Base-by-base conservation (phyloP, 1,140 invertebrate genomes). In the Drosophila nannoptera region DNA sequence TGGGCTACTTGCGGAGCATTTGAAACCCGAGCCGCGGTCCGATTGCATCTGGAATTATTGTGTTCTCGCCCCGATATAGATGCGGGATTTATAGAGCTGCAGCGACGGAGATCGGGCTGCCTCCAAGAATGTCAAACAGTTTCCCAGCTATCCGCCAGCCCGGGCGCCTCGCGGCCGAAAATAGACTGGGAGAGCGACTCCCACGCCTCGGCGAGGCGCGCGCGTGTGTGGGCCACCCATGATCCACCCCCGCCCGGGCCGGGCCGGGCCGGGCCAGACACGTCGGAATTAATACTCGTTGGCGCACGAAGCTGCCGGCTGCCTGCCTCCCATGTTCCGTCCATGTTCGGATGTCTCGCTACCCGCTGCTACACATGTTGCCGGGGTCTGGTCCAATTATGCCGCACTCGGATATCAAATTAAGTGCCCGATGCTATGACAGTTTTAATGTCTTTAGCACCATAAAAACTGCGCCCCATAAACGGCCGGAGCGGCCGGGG, bases 391-490 rank as follows among this genome's bases (percentile, higher is more conserved):
- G 60, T 77, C 77, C 81, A 86, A 84, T 84, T 84, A 84, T 81
- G 64, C 73, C 70, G 61, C 50, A 69, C 81, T 77, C 81, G 77
- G 75, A 77, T 84, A 84, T 86, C 81, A 86, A 81, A 84, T 84
- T 84, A 84, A 84, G 81, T 86, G 77, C 70, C 77, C 76, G 68
- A 64, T 74, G 81, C 77, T 77, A 69, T 86, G 81, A 84, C 81
- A 84, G 77, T 84, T 84, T 84, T 84, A 86, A 84, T 84, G 81
- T 84, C 64, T 84, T 86, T 81, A 76, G 56, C 80, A 70, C 76
- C 73, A 84, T 83, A 84, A 84, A 80, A 76, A 71, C 76, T 55
- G 72, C 52, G 49, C 45, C 58, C 45, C 78, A 50, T 74, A 58
- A 64, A 83, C 69, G 75, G 66, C 46, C 45, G 55, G 6, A 54